Conservation (phyloP, 2,888 invertebrate genomes). For the Tanypteryx hageni region DNA sequence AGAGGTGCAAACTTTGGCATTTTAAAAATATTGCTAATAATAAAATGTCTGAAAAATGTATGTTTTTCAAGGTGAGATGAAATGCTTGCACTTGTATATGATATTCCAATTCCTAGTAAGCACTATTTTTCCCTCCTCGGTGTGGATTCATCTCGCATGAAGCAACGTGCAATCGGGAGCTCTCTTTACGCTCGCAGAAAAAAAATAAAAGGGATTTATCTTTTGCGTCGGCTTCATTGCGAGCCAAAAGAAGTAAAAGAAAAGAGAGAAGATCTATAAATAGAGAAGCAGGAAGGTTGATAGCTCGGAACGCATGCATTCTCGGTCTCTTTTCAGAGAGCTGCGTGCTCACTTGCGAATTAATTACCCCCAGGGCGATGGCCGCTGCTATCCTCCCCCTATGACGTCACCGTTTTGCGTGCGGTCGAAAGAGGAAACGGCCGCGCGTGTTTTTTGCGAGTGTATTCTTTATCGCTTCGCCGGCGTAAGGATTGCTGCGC, state of each 20-base stretch:
- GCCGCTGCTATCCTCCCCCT: neutral
- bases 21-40: too few relatives aligned
- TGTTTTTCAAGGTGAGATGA: too few relatives aligned
- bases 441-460: neutral
- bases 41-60: too few relatives aligned
- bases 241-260: constrained; percentile 6
- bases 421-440: neutral
- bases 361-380: neutral
- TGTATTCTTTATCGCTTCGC: neutral
- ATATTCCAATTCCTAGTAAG: too few relatives aligned
- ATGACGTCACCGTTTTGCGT: constrained; percentile 25
- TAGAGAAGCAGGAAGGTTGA: neutral
- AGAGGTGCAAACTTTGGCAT: too few relatives aligned
- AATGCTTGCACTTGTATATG: too few relatives aligned
- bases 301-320: neutral
- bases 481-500: neutral
- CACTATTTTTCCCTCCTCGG: neutral
- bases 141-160: neutral
- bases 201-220: neutral
- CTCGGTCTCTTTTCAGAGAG: neutral
- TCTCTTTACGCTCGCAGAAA: neutral
- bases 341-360: neutral
- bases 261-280: neutral
- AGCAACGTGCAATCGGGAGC: neutral
- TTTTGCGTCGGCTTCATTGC: constrained; percentile 13